phyloP scores from a whole-genome alignment of 2,113 vertebrate species.

The Nesogale talazaci region DNA sequence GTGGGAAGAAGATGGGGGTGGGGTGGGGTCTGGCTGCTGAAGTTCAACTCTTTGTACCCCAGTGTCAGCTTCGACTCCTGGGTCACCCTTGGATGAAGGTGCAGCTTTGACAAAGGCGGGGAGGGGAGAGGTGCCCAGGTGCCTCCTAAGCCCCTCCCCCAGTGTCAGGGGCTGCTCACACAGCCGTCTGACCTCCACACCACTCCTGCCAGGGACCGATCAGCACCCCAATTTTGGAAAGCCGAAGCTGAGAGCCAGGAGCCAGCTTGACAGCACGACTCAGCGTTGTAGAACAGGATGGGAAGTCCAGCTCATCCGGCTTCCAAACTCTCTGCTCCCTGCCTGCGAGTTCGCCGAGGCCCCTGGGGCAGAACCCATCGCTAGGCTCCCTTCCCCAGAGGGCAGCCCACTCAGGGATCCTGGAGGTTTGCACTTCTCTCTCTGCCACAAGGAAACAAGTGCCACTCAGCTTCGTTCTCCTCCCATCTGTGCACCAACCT shows the following conservation, averaged over 20 bases:
- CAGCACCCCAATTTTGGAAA: no score
- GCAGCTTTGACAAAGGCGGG: neutral
- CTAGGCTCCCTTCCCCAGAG: neutral
- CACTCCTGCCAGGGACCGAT: neutral
- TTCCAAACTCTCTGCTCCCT: constrained; percentile 19
- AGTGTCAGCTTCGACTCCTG: neutral
- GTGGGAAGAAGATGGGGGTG: neutral
- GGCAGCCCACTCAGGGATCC: accelerated
- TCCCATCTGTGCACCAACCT: neutral
- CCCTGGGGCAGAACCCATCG: neutral
- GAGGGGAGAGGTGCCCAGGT: neutral
- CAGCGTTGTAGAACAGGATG: neutral
- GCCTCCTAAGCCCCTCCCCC: no score
- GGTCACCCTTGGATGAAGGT: neutral
- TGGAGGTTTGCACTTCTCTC: neutral
- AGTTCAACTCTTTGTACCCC: neutral
- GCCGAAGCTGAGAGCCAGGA: neutral
- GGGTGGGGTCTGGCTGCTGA: neutral
- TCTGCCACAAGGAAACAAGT: neutral
- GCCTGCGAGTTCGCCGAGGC: neutral
- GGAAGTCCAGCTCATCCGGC: neutral
- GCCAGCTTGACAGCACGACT: neutral
- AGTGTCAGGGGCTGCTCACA: neutral
- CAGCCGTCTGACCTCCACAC: neutral
- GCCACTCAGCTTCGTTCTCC: neutral